These are phyloP conservation scores for Apodemia mormo DNA, from an alignment of 2,888 invertebrate genomes.

Conservation along the genomic window DNA sequence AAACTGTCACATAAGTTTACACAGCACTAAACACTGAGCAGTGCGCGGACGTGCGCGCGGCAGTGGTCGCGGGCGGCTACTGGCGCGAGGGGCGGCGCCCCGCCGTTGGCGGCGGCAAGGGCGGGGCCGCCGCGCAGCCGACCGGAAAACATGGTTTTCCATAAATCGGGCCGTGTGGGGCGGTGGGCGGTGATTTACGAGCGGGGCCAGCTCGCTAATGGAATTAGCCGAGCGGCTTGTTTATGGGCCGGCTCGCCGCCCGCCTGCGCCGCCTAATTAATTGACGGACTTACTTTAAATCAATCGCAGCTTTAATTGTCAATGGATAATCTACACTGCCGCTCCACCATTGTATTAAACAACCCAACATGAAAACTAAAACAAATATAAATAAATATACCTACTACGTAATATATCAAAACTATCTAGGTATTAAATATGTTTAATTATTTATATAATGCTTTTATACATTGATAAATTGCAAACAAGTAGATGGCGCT, in stretches of 20 bases:
- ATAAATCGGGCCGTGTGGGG: slow-evolving; percentile 1
- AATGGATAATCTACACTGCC: slow-evolving; percentile 1
- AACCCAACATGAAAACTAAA: background rate
- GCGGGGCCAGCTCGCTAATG: slow-evolving; percentile 6
- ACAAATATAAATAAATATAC: too few relatives aligned
- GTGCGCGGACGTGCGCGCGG: slow-evolving; percentile 5
- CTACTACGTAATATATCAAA: background rate
- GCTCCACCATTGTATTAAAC: background rate
- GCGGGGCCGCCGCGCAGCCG: background rate
- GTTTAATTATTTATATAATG: too few relatives aligned
- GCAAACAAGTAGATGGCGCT: too few relatives aligned
- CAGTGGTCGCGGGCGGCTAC: slow-evolving; percentile 3
- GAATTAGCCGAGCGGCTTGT: slow-evolving; percentile 15
- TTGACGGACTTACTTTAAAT: slow-evolving; percentile 15
- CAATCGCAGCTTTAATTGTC: slow-evolving; percentile 12
- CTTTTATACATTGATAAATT: too few relatives aligned
- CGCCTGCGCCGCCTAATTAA: slow-evolving; percentile 16
- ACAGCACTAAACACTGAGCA: slow-evolving; percentile 14
- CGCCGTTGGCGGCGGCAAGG: background rate
- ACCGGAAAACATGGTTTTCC: slow-evolving; percentile 13
- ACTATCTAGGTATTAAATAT: background rate
- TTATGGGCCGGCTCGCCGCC: slow-evolving; percentile 12
- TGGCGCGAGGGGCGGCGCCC: slow-evolving; percentile 5
- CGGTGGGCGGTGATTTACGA: slow-evolving; percentile 18
- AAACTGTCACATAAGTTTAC: slow-evolving; percentile 7